Evolutionary conservation across 2,797 vertebrate genomes (phyloP).

Genomic region (Streptopelia turtur): DNA sequence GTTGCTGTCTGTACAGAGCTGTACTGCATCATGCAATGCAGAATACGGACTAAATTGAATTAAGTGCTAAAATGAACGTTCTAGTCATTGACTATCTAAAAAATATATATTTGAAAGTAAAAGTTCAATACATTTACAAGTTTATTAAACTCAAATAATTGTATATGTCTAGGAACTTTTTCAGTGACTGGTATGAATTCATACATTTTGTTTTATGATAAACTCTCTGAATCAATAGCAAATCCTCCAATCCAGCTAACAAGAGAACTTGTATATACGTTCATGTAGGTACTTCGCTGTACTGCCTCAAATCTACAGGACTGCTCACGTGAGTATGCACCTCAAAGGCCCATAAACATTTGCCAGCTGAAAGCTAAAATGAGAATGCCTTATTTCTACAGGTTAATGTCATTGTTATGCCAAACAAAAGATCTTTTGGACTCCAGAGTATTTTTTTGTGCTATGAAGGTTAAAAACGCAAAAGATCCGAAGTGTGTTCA

Average conservation of each 20-base stretch:
- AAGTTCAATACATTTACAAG: background rate
- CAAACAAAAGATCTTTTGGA: background rate
- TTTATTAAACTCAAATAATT: background rate
- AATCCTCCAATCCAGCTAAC: background rate
- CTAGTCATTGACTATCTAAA: background rate
- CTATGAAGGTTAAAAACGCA: background rate
- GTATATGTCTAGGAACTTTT: background rate
- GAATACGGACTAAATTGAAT: background rate
- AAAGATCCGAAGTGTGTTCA: background rate
- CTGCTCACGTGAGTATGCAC: background rate
- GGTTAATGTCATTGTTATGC: background rate
- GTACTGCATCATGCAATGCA: background rate
- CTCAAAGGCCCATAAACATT: background rate
- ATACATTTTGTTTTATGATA: background rate
- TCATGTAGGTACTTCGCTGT: background rate
- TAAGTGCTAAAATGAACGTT: background rate
- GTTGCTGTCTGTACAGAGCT: background rate
- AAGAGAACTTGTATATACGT: background rate
- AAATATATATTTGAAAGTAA: background rate
- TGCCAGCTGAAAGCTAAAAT: background rate
- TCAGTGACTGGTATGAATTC: background rate
- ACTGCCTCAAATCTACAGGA: background rate
- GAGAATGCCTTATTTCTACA: background rate
- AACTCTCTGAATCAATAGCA: background rate
- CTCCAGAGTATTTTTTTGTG: accelerated